Evolutionary conservation across 2,797 vertebrate genomes (phyloP).

Genomic region (Poliocrania exsul): DNA sequence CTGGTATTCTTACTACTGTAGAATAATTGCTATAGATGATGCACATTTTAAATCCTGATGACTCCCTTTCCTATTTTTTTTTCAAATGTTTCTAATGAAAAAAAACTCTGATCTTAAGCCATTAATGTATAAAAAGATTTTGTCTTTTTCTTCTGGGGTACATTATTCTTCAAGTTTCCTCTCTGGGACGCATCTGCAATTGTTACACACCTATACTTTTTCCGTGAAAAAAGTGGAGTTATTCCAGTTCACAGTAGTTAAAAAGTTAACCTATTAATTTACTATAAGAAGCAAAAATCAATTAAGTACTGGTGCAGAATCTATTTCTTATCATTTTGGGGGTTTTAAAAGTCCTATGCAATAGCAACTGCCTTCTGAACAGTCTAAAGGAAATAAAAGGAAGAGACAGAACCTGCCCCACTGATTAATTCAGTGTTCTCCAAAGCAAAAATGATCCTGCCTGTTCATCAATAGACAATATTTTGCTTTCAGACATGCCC

Average conservation of each 20-base stretch:
- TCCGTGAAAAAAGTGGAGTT: not conserved
- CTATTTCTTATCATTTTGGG: not conserved
- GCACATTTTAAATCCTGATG: not conserved
- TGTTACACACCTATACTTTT: not conserved
- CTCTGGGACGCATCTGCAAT: not conserved
- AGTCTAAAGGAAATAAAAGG: not conserved
- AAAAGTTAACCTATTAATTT: not conserved
- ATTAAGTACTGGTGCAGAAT: not conserved
- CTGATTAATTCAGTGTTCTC: slow-evolving; percentile 52
- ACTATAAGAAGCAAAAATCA: not conserved
- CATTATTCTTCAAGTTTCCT: not conserved
- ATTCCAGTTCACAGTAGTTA: not conserved
- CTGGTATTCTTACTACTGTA: not conserved
- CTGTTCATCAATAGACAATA: not conserved
- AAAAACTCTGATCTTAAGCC: not conserved
- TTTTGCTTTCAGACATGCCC: slow-evolving; percentile 32
- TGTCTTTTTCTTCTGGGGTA: not conserved
- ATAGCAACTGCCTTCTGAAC: not conserved
- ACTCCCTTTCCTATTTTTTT: not conserved
- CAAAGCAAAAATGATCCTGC: not conserved
- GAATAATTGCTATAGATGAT: not conserved
- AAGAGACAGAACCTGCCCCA: not conserved
- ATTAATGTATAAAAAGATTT: not conserved
- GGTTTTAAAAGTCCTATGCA: not conserved
- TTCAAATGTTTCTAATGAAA: not conserved